Base-by-base conservation (phyloP, 2,113 vertebrate species). In the Pimephales promelas region DNA sequence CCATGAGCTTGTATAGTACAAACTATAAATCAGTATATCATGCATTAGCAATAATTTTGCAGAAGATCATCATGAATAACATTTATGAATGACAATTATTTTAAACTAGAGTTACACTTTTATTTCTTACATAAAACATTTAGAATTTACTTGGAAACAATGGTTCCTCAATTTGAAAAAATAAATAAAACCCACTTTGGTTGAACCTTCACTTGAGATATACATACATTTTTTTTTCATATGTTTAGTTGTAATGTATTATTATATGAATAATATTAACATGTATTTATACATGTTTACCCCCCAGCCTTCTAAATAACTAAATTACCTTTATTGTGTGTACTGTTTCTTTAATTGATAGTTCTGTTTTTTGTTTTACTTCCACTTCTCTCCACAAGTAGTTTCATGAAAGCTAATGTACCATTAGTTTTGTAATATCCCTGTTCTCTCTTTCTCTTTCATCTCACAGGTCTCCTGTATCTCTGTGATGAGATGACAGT, bases 401-500 rank as follows among this genome's bases (percentile, higher is more conserved):
- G 52, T 54, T 54, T 22, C 18, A 13, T 54, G 18, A 2, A 5
- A 18, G 49, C 16, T 52, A 52, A 52, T 52, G 1, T 76, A 64
- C 40, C 11, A 52, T 56, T 56, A 22, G 11, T 36, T 57, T 59
- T 59, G 74, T 61, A 59, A 78, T 2, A 61, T 86, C 18, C 2
- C 7, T 82, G 36, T 36, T 57, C 80, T 52, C 74, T 87, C 62
- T 66, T 49, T 87, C 70, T 86, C 49, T 89, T 47, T 92, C 26
- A 79, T 34, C 88, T 71, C 85, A 73, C 90, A 95, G 94, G 90
- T 92, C 74, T 94, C 92, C 89, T 91, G 92, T 89, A 88, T 94
- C 87, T 94, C 94, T 84, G 86, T 93, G 90, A 95, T 95, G 95
- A 89, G 87, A 11, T 91, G 90, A 87, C 93, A 93, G 89, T 40